Base-by-base conservation (phyloP, 1,140 invertebrate genomes). In the Drosophila punjabiensis region DNA sequence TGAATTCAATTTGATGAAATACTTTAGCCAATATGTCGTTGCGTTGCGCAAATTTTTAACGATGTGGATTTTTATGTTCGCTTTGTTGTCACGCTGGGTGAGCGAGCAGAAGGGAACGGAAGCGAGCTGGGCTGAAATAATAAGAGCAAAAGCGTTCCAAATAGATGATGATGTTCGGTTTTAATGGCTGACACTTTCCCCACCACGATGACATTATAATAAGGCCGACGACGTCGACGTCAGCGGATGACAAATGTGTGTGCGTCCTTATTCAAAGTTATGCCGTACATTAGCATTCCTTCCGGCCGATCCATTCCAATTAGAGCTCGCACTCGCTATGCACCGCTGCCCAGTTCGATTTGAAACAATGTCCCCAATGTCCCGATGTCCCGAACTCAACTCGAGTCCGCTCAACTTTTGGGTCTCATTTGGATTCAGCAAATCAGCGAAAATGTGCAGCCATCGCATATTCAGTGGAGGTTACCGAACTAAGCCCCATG, bases 1-100 rank as follows among this genome's bases (percentile, higher is more conserved):
- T 85, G 82, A 89, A 90, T 85, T 89, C 86, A 89, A 90, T 89
- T 86, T 89, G 86, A 89, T 90, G 86, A 82, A 89, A 89, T 76
- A 82, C 82, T 86, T 85, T 82, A 59, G 70, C 56, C 85, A 89
- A 88, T 88, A 75, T 88, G 85, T 89, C 85, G 79, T 61, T 56
- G 75, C 63, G 67, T 61, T 62, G 76, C 60, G 68, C 68, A 74
- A 79, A 74, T 84, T 79, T 84, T 80, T 76, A 83, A 83, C 81
- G 81, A 79, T 76, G 81, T 66, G 48, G 68, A 66, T 70, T 56
- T 70, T 62, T 48, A 4, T 56, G 43, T 63, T 52, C 53, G 47
- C 37, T 70, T 70, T 75, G 39, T 62, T 53, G 48, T 48, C 35
- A 48, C 61, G 30, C 39, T 18, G 41, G 56, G 48, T 32, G 63